Conservation (phyloP, 1,140 invertebrate genomes). For the Orius laevigatus region DNA sequence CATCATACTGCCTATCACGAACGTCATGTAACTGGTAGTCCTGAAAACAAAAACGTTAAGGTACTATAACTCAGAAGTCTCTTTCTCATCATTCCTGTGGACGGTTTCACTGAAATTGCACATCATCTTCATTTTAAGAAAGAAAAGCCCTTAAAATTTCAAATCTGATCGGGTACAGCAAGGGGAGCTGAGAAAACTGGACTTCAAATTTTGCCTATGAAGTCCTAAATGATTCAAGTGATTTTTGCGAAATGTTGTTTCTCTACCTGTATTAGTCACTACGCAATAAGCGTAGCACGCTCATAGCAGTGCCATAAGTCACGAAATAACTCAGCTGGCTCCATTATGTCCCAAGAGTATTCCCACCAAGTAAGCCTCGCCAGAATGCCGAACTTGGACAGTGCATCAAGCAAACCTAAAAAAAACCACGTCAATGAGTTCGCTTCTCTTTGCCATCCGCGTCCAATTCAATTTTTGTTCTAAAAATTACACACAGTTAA, state of each 20-base stretch:
- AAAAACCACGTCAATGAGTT: constrained; percentile 72
- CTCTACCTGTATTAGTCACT: constrained; percentile 79
- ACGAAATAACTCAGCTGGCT: constrained; percentile 99
- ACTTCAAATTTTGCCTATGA: too few species aligned
- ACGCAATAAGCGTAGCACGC: constrained; percentile 92
- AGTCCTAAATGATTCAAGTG: too few species aligned
- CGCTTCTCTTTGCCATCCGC: constrained; percentile 49
- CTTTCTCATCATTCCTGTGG: too few species aligned
- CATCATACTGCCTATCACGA: constrained; percentile 75
- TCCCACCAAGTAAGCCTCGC: constrained; percentile 98
- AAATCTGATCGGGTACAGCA: too few species aligned
- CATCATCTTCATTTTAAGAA: constrained; percentile 8
- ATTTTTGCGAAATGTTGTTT: too few species aligned
- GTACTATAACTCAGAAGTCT: too few species aligned
- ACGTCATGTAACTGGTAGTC: constrained; percentile 86
- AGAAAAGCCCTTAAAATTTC: too few species aligned
- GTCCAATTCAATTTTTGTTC: constrained; percentile 55
- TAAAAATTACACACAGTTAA: constrained; percentile 17
- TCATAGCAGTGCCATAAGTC: constrained; percentile 95
- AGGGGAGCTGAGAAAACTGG: too few species aligned
- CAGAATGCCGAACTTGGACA: constrained; percentile 88
- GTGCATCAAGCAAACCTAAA: constrained; percentile 89
- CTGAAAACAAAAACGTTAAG: constrained; percentile 37
- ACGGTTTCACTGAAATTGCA: too few species aligned
- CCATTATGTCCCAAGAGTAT: constrained; percentile 99